A percentile compares a stretch with the other conserved stretches of the same genome.
Evolutionary conservation across 2,113 vertebrate genomes (phyloP).

Genomic region (Ophiodon elongatus): DNA sequence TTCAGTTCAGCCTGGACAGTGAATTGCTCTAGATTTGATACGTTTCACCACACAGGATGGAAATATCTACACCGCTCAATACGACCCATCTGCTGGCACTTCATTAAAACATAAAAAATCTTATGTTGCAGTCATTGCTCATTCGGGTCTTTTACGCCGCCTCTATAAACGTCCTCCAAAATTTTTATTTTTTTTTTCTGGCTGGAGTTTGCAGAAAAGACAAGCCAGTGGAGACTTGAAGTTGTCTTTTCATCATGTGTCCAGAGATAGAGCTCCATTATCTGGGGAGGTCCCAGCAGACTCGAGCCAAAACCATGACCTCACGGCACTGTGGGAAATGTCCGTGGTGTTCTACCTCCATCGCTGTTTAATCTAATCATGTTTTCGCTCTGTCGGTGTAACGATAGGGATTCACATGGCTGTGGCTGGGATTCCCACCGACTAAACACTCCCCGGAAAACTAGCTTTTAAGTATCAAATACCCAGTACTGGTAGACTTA

Average conservation of each 20-base stretch:
- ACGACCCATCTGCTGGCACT: conserved; percentile 13
- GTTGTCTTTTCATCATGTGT: conserved; percentile 61
- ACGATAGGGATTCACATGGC: conserved; percentile 41
- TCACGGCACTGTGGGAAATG: conserved; percentile 72
- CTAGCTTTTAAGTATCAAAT: background rate
- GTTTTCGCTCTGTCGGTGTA: conserved; percentile 50
- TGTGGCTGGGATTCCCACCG: conserved; percentile 41
- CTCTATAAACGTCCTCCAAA: conserved; percentile 12
- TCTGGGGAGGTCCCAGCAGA: conserved; percentile 51
- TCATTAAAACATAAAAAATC: conserved; percentile 1
- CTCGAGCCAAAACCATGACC: conserved; percentile 61
- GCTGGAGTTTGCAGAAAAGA: conserved; percentile 29
- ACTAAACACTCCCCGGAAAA: background rate
- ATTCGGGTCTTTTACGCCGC: background rate
- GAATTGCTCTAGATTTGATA: background rate
- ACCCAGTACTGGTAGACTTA: background rate
- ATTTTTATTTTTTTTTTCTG: conserved; percentile 19
- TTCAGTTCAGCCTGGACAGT: background rate
- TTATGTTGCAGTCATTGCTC: conserved; percentile 10
- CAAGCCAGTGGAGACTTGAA: conserved; percentile 34
- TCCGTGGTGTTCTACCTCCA: conserved; percentile 55
- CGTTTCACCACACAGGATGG: background rate
- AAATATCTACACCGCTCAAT: conserved; percentile 20
- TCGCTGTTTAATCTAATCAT: conserved; percentile 68
- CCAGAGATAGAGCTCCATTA: conserved; percentile 61